Base-by-base conservation (phyloP, 2,797 vertebrate species). In the Chiloscyllium punctatum region DNA sequence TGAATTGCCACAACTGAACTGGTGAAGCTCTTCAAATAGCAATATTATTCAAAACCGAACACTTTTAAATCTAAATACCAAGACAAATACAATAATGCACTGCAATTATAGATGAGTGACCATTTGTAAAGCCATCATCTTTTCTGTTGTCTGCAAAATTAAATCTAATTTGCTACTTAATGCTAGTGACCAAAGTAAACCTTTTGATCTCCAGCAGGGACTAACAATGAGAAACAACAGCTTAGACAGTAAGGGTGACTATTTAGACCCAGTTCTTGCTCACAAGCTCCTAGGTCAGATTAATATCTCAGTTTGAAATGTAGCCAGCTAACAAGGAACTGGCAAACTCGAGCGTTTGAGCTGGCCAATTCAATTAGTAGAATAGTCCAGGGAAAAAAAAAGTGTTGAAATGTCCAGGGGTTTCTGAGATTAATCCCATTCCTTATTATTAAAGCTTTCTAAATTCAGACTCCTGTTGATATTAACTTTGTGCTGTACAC, bases 311-410 rank as follows among this genome's bases (percentile, higher is more conserved):
- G 95, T 96, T 96, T 96, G 96, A 37, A 96, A 96, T 95, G 74
- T 30, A 96, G 90, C 84, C 1, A 96, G 51, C 92, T 74, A 96
- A 57, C 96, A 96, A 96, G 27, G 96, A 96, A 95, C 97, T 92
- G 96, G 96, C 96, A 97, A 97, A 97, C 97, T 97, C 96, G 95
- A 97, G 62, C 25, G 82, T 74, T 95, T 95, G 96, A 97, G n/a
- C 96, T 96, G 95, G 96, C 94, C 97, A 96, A 96, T 95, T 97
- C 95, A 97, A 97, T 96, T 98, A 97, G 86, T 66, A 96, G 96
- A n/a, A n/a, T 95, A 96, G 95, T 97, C 95, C 96, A 96, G 96
- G 97, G 91, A 72, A 96, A 98, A 97, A 96, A 98, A 97, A 96
- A 96, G 96, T 96, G 97, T 95, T 92, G 96, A 96, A 95, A 84